Conservation (phyloP, 2,113 vertebrate species). For the Mugil cephalus region DNA sequence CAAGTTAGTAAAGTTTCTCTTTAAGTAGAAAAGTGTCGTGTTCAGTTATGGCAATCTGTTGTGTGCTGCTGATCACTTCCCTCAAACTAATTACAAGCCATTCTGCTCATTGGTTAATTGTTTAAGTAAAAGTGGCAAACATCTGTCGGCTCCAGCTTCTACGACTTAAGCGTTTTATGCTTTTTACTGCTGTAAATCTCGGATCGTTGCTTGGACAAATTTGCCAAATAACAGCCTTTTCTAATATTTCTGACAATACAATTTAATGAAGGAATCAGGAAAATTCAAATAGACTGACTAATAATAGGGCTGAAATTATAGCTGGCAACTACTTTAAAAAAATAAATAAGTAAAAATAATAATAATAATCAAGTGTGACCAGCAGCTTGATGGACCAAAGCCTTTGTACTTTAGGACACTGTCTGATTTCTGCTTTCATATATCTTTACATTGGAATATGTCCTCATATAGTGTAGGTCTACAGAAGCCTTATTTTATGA, state of each 20-base stretch:
- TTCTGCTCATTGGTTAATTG: neutral
- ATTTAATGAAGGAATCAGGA: too few species aligned
- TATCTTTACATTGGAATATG: neutral
- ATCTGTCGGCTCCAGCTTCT: neutral
- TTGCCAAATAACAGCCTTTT: too few species aligned
- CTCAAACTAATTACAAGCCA: neutral
- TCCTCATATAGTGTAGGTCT: neutral
- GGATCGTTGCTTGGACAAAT: too few species aligned
- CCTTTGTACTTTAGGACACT: neutral
- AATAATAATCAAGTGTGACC: neutral
- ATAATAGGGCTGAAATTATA: neutral
- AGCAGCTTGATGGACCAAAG: neutral
- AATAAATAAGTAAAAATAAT: too few species aligned
- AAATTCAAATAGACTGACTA: neutral
- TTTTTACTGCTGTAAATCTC: too few species aligned
- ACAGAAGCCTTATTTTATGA: neutral
- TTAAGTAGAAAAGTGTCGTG: constrained; percentile 3
- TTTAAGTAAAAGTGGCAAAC: neutral
- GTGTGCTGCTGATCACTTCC: too few species aligned
- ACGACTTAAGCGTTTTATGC: too few species aligned
- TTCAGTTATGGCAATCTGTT: neutral
- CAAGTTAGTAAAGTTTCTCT: constrained; percentile 19
- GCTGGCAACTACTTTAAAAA: too few species aligned
- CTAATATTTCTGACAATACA: too few species aligned
- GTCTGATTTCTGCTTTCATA: neutral